phyloP scores from a whole-genome alignment of 1,140 invertebrate genomes.

The Diuraphis noxia region DNA sequence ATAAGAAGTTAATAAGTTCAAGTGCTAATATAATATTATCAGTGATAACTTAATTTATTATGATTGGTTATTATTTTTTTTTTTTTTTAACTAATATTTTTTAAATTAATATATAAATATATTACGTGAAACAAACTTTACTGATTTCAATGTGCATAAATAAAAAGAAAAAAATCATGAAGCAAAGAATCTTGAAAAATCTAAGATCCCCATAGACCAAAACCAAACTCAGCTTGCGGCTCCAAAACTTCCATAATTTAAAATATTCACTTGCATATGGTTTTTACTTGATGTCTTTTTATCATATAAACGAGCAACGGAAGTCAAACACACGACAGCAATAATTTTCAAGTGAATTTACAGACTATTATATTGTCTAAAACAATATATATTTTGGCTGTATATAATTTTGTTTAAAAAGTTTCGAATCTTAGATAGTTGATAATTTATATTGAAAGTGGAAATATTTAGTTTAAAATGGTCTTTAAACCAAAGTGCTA shows the following conservation, averaged over 20 bases:
- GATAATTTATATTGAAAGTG: background rate
- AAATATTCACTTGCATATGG: background rate
- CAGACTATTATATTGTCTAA: constrained; percentile 7
- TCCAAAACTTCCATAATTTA: background rate
- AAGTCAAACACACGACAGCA: background rate
- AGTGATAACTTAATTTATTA: background rate
- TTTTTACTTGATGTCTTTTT: background rate
- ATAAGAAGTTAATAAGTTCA: background rate
- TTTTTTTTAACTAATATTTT: no score
- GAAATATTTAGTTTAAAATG: background rate
- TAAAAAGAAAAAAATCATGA: background rate
- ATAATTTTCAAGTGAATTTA: background rate
- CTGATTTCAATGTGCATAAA: background rate
- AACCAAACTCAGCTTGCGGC: background rate
- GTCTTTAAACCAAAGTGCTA: background rate
- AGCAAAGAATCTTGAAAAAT: background rate
- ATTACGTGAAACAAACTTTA: background rate
- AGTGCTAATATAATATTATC: background rate
- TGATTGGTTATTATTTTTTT: background rate
- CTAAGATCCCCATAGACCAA: background rate
- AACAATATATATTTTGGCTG: constrained; percentile 4
- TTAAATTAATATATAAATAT: background rate
- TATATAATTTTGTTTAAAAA: background rate
- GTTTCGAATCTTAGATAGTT: background rate
- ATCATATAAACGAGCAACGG: background rate